phyloP scores from a whole-genome alignment of 2,888 invertebrate genomes.

The Lingula anatina region DNA sequence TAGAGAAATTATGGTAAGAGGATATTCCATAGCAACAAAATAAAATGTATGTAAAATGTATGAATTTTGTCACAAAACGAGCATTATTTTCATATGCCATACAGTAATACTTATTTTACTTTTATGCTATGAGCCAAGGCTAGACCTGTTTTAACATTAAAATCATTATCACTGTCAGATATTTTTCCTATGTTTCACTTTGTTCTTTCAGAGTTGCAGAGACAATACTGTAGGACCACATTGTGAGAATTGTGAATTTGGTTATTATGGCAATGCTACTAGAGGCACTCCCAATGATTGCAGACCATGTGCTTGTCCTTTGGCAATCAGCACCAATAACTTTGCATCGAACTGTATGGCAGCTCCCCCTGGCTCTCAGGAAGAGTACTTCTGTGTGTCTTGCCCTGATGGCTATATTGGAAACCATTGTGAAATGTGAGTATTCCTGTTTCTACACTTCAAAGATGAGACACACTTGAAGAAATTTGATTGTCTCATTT shows the following conservation, averaged over 20 bases:
- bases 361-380: constrained; percentile 44
- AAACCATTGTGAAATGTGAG: constrained; percentile 80
- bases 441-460: neutral
- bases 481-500: no score
- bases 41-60: no score
- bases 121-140: no score
- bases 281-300: constrained; percentile 55
- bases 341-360: constrained; percentile 78
- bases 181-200: constrained; percentile 3
- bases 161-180: neutral
- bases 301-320: constrained; percentile 44
- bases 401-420: constrained; percentile 84
- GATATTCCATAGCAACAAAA: no score
- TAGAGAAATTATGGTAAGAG: no score
- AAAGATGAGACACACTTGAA: no score
- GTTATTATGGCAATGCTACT: constrained; percentile 50
- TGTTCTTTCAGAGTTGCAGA: constrained; percentile 68
- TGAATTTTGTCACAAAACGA: no score
- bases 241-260: constrained; percentile 59
- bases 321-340: constrained; percentile 64
- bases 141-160: no score
- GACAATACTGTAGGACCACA: constrained; percentile 68
- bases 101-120: no score
- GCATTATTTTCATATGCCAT: no score
- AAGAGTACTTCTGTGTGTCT: constrained; percentile 78